Base-by-base conservation (phyloP, 1,140 invertebrate genomes). In the Bombus soroeensis region DNA sequence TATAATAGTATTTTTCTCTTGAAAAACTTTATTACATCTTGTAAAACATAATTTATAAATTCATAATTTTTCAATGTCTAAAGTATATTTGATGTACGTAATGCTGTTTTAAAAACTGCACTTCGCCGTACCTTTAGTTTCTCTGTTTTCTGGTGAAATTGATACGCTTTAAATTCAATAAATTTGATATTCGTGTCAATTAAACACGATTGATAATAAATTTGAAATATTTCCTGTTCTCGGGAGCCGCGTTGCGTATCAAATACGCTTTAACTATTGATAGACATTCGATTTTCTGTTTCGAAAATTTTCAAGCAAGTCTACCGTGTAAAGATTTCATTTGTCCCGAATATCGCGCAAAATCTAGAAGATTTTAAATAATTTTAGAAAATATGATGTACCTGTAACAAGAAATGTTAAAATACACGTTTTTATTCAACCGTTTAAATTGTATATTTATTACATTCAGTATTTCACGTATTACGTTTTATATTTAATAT, bases 161-260 rank as follows among this genome's bases (percentile, higher is more conserved):
- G 41, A 73, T 73, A 73, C n/a, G n/a, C 43, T 47, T 47, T n/a
- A 32, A 73, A 73, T 15, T 73, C n/a, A 12, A 73, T 73, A 73
- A 73, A 73, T 73, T 47, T n/a, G 32, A 73, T 73, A 73, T 73
- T 47, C 28, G 41, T 73, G n/a, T 73, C 41, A 73, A 73, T 73
- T 73, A 73, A 73, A 73, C 15, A 9, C 43, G 71, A 32, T 73
- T 73, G 71, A 73, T 73, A 47, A 73, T 47, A 73, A 74, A 53
- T 25, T 47, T 53, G n/a, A 53, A 53, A 74, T 74, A 74, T 53
- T 47, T 74, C n/a, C n/a, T 25, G n/a, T 74, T 34, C 32, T 53
- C 72, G 13, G 43, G 13, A 2, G 25, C 12, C 15, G 13, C n/a
- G 41, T 22, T 25, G 32, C 4, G 18, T 41, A 53, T 34, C 32